Evolutionary conservation across 2,888 invertebrate species (phyloP).

Genomic region (Myathropa florea): DNA sequence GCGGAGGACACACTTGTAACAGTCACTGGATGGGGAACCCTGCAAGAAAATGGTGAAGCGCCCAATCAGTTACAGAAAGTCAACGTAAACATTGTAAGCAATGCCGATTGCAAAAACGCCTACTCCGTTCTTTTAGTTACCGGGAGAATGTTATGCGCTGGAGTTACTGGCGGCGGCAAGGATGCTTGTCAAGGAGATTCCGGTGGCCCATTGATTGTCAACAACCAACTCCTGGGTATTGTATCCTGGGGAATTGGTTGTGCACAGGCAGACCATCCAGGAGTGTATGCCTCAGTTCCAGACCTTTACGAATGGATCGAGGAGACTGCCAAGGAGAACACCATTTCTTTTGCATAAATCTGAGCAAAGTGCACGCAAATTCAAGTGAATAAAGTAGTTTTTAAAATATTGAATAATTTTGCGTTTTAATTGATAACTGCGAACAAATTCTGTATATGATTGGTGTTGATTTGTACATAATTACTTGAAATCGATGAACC

Average conservation of each 20-base stretch:
- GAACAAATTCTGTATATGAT: too few relatives aligned
- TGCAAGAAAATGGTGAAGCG: conserved; percentile 68
- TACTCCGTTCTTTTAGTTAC: conserved; percentile 68
- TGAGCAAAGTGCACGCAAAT: too few relatives aligned
- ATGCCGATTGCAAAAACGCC: conserved; percentile 77
- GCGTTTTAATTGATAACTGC: too few relatives aligned
- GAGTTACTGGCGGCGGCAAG: conserved; percentile 73
- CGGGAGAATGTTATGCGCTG: conserved; percentile 77
- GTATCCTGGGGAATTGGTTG: conserved; percentile 78
- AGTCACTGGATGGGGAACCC: conserved; percentile 78
- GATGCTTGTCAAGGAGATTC: conserved; percentile 78
- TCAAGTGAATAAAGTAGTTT: too few relatives aligned
- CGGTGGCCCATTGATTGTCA: conserved; percentile 76
- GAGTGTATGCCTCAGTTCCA: conserved; percentile 74
- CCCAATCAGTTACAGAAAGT: conserved; percentile 80
- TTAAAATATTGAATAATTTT: too few relatives aligned
- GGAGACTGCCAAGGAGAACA: neutral
- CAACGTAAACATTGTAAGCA: conserved; percentile 81
- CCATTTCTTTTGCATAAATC: neutral
- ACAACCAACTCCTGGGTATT: conserved; percentile 75
- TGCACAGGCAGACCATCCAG: conserved; percentile 75
- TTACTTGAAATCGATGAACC: too few relatives aligned
- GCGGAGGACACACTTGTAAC: conserved; percentile 72
- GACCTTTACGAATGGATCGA: conserved; percentile 71
- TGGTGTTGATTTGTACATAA: too few relatives aligned